Conservation (phyloP, 2,888 invertebrate genomes). For the Cryptops parisi region DNA sequence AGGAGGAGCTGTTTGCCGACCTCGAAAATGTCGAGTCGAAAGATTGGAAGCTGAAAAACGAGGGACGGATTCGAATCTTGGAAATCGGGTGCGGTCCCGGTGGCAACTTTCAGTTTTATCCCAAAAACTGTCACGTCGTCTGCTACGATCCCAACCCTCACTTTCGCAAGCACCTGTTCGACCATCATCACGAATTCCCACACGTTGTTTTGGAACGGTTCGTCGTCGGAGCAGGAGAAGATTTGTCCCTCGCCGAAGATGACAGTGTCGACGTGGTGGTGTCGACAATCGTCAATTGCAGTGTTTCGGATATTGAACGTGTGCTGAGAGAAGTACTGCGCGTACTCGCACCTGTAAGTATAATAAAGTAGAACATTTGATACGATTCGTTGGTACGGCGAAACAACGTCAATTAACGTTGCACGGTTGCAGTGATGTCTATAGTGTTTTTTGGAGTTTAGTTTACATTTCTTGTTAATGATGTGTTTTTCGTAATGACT, state of each 20-base stretch:
- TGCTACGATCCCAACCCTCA: constrained; percentile 14
- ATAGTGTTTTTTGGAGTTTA: no score
- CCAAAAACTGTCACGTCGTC: constrained; percentile 11
- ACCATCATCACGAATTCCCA: constrained; percentile 7
- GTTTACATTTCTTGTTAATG: no score
- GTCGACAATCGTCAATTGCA: constrained; percentile 10
- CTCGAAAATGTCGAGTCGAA: constrained; percentile 9
- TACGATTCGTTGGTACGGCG: not conserved
- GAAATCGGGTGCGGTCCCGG: constrained; percentile 16
- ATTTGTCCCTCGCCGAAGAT: constrained; percentile 6
- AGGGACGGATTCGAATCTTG: constrained; percentile 11
- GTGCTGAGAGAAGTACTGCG: constrained; percentile 13
- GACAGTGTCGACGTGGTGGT: constrained; percentile 16
- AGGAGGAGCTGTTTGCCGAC: constrained; percentile 12
- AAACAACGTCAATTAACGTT: no score
- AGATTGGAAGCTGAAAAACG: constrained; percentile 4
- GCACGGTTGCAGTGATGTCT: no score
- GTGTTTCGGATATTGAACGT: constrained; percentile 5
- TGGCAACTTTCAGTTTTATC: constrained; percentile 14
- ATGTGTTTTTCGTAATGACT: no score
- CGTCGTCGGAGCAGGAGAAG: constrained; percentile 10
- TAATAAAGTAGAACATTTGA: no score
- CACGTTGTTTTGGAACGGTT: constrained; percentile 10
- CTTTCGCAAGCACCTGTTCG: constrained; percentile 6
- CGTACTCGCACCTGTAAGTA: constrained; percentile 15